Evolutionary conservation across 23 tunicate species (phyloP).

Genomic region (Trididemnum nubilum): DNA sequence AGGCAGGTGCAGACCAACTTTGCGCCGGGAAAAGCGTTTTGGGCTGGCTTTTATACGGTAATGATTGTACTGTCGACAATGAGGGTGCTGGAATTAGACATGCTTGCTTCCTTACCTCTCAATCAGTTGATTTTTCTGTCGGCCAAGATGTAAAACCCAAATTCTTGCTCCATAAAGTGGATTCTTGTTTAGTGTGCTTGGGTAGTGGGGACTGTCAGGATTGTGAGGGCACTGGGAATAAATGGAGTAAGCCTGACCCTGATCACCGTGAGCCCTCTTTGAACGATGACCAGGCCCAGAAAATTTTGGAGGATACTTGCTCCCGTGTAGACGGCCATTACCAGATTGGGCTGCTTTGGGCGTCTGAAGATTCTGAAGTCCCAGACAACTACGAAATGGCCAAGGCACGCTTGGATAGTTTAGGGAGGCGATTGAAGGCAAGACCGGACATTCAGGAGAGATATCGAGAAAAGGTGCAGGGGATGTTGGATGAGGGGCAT

Average conservation of each 20-base stretch:
- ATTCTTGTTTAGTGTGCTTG: too few relatives aligned
- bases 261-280: too few relatives aligned
- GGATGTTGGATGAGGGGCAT: background rate
- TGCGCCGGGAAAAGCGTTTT: background rate
- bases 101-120: background rate
- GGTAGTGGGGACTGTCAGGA: background rate
- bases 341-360: background rate
- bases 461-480: background rate
- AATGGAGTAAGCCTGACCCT: too few relatives aligned
- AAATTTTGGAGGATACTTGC: background rate
- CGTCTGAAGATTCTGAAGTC: background rate
- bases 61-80: background rate
- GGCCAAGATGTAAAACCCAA: too few relatives aligned
- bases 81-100: background rate
- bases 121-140: too few relatives aligned
- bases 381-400: background rate
- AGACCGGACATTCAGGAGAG: background rate
- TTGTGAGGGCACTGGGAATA: too few relatives aligned
- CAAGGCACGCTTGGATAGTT: background rate
- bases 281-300: background rate
- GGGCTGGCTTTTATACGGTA: background rate
- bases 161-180: too few relatives aligned
- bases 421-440: background rate
- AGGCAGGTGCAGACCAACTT: constrained; percentile 2
- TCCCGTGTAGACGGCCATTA: background rate